phyloP scores from a whole-genome alignment of 1,140 invertebrate genomes.

The Aphaenogaster rudis region DNA sequence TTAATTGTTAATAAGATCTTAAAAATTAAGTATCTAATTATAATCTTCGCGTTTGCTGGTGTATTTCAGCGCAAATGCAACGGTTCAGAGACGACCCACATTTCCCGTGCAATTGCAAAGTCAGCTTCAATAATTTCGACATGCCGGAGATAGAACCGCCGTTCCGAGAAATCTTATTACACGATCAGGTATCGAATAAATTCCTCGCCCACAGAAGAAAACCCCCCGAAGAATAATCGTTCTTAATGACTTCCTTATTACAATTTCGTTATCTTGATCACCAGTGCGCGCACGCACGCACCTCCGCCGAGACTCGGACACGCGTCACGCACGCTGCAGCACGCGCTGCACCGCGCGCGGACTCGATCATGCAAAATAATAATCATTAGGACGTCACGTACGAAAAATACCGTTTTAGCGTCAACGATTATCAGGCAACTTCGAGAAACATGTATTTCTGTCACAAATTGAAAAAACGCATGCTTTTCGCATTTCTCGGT shows the following conservation, averaged over 20 bases:
- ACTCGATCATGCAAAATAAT: not conserved
- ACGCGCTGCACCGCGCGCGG: not conserved
- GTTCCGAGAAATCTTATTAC: conserved; percentile 32
- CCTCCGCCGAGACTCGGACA: conserved; percentile 1
- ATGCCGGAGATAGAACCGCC: not conserved
- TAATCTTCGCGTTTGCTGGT: not conserved
- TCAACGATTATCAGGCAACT: not conserved
- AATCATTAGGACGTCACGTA: not conserved
- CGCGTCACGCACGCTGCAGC: conserved; percentile 11
- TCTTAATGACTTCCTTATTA: conserved; percentile 68
- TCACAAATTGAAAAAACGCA: not conserved
- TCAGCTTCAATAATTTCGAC: conserved; percentile 16
- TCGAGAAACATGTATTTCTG: not conserved
- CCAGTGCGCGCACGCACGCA: conserved; percentile 2
- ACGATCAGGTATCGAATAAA: conserved; percentile 10
- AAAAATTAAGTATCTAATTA: not conserved
- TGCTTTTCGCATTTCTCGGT: not conserved
- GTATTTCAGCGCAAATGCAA: not conserved
- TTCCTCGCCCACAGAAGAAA: conserved; percentile 22
- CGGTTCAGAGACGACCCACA: not conserved
- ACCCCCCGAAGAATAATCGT: conserved; percentile 25
- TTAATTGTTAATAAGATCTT: not conserved
- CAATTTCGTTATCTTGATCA: conserved; percentile 63
- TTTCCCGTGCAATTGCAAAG: conserved; percentile 2
- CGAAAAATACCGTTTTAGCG: too few species aligned